Evolutionary conservation across 2,113 vertebrate species (phyloP).

Genomic region (Pygoscelis antarcticus): DNA sequence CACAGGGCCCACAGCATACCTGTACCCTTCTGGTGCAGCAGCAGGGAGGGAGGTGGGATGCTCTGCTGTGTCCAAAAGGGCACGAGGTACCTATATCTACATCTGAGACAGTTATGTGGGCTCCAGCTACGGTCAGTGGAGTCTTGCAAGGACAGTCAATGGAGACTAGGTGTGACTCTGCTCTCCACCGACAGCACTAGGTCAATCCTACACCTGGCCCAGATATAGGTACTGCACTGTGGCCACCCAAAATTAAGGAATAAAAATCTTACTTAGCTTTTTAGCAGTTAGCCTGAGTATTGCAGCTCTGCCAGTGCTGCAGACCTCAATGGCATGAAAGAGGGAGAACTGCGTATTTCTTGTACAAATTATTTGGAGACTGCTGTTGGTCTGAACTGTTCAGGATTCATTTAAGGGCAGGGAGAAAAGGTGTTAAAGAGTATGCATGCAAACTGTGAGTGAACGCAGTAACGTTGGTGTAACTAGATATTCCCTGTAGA

Average conservation of each 20-base stretch:
- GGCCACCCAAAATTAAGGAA: not conserved
- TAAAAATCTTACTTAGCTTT: not conserved
- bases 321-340: not conserved
- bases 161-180: not conserved
- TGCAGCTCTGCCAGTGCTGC: not conserved
- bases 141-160: not conserved
- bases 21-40: not conserved
- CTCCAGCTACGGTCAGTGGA: not conserved
- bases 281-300: not conserved
- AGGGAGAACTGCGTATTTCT: not conserved
- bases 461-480: not conserved
- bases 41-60: not conserved
- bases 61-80: not conserved
- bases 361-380: not conserved
- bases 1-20: not conserved
- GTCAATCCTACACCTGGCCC: not conserved
- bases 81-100: accelerated
- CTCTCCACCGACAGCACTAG: not conserved
- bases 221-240: not conserved
- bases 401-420: not conserved
- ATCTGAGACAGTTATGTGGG: not conserved
- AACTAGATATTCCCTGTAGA: not conserved
- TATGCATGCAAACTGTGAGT: not conserved
- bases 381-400: not conserved
- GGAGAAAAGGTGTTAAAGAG: not conserved